phyloP scores from a whole-genome alignment of 2,797 vertebrate genomes.

The Mus minutoides region DNA sequence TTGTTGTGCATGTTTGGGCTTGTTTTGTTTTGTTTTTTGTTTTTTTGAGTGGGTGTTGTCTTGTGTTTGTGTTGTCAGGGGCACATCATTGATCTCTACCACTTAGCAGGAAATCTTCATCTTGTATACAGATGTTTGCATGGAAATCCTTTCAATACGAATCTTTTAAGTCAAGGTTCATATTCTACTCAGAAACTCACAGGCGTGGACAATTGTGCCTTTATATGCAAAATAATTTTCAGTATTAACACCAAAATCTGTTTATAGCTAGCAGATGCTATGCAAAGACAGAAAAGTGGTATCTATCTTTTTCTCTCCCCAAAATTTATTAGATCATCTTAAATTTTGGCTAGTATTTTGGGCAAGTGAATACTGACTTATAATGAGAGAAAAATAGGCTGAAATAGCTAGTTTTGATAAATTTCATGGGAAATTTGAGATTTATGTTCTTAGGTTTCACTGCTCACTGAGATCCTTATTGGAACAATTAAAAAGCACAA shows the following conservation, averaged over 20 bases:
- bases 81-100: slow-evolving; percentile 78
- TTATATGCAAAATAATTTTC: slow-evolving; percentile 63
- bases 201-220: slow-evolving; percentile 68
- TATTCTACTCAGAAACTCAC: slow-evolving; percentile 20
- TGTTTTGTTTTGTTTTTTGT: slow-evolving; percentile 72
- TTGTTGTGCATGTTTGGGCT: slow-evolving; percentile 88
- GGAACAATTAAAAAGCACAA: slow-evolving; percentile 56
- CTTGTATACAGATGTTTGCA: slow-evolving; percentile 70
- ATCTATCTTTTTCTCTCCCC: slow-evolving; percentile 19
- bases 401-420: slow-evolving; percentile 3
- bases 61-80: slow-evolving; percentile 84
- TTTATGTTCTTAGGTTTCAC: slow-evolving; percentile 33
- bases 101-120: slow-evolving; percentile 73
- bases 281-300: not conserved
- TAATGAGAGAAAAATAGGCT: slow-evolving; percentile 37
- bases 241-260: slow-evolving; percentile 46
- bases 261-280: not conserved
- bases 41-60: slow-evolving; percentile 87
- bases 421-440: slow-evolving; percentile 49
- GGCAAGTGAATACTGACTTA: not conserved
- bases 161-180: slow-evolving; percentile 47
- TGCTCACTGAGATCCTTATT: slow-evolving; percentile 47
- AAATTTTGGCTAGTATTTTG: slow-evolving; percentile 42
- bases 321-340: not conserved
- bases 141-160: slow-evolving; percentile 70